Conservation (phyloP, 2,888 invertebrate genomes). For the Caenorhabditis afra region DNA sequence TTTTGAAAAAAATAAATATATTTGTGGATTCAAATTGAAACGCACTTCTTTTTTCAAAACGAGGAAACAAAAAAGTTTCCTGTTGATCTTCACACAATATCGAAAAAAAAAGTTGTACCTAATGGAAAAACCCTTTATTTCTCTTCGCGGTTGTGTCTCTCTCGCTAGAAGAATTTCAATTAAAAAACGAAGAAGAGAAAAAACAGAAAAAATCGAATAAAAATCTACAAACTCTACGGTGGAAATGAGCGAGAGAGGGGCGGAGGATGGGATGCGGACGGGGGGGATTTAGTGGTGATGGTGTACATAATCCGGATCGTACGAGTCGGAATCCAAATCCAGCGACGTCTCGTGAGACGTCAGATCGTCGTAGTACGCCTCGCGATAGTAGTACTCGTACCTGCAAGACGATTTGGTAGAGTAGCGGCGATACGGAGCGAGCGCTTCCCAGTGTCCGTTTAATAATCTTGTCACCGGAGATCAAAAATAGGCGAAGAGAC, state of each 20-base stretch:
- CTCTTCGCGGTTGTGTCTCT: constrained; percentile 13
- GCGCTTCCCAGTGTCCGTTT: no score
- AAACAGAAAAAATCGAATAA: constrained; percentile 22
- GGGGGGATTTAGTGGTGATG: constrained; percentile 67
- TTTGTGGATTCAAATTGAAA: not conserved
- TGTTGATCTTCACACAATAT: no score
- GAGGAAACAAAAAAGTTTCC: not conserved
- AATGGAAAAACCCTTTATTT: constrained; percentile 25
- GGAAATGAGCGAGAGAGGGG: not conserved
- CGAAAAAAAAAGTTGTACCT: not conserved
- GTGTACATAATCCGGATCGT: constrained; percentile 77
- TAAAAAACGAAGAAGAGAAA: not conserved
- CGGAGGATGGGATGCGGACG: not conserved
- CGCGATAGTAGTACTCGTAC: constrained; percentile 76
- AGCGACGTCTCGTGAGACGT: constrained; percentile 71
- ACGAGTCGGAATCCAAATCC: constrained; percentile 73
- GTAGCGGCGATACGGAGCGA: not conserved
- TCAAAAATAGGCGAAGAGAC: no score
- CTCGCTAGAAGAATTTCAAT: constrained; percentile 6
- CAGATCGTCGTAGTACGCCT: constrained; percentile 74
- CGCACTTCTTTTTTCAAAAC: not conserved
- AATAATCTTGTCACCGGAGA: no score
- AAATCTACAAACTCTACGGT: constrained; percentile 38
- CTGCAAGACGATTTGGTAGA: constrained; percentile 35
- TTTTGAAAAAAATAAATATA: no score